Conservation (phyloP, 2,888 invertebrate species). For the Fragum fragum region DNA sequence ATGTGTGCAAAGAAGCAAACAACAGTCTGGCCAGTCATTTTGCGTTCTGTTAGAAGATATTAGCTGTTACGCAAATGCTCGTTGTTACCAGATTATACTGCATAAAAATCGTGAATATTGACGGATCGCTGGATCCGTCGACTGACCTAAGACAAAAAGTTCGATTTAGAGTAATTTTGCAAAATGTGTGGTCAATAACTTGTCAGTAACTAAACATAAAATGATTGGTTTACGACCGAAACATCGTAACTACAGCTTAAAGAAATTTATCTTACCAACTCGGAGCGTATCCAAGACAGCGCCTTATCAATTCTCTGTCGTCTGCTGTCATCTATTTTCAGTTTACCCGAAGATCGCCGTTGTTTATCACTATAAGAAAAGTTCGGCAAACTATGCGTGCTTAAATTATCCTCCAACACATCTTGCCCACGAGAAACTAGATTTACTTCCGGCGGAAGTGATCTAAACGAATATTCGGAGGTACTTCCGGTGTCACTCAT, state of each 20-base stretch:
- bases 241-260: background rate
- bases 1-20: too few species aligned
- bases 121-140: too few species aligned
- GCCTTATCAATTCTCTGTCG: slow-evolving; percentile 71
- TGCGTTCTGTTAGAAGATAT: too few species aligned
- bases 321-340: slow-evolving; percentile 61
- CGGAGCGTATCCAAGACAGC: slow-evolving; percentile 67
- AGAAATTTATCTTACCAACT: slow-evolving; percentile 56
- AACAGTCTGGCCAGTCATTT: too few species aligned
- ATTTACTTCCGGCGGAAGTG: slow-evolving; percentile 47
- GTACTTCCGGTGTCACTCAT: slow-evolving; percentile 50
- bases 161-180: too few species aligned
- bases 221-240: too few species aligned
- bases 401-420: slow-evolving; percentile 29
- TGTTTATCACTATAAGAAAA: slow-evolving; percentile 17
- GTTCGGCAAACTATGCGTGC: slow-evolving; percentile 46
- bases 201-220: too few species aligned
- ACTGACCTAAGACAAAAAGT: too few species aligned
- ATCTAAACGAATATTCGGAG: slow-evolving; percentile 32
- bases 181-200: too few species aligned
- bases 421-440: background rate
- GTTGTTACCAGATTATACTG: too few species aligned
- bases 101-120: too few species aligned
- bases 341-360: slow-evolving; percentile 7
- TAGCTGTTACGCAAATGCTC: too few species aligned